Evolutionary conservation across 2,888 invertebrate genomes (phyloP), one percentile per base, ranked within the genome.

Genomic region (Drosophila testacea): DNA sequence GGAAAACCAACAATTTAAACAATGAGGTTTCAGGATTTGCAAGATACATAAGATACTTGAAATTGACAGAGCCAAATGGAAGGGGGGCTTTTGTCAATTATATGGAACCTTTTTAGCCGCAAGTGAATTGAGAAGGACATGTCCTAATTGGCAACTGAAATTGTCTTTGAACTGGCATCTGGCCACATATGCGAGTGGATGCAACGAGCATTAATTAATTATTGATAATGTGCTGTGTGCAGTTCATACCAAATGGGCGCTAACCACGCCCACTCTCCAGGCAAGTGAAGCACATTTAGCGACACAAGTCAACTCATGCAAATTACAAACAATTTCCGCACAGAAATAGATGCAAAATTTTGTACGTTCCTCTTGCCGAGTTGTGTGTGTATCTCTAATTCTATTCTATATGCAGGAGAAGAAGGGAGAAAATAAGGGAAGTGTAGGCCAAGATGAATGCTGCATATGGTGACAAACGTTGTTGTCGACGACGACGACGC

Each of bases 311-410:
- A 68, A 75, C 60, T 76, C 80, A 76, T 78, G 78, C 85, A 85
- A 85, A 83, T 83, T 83, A 76, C 85, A 79, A 81, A 81, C 74
- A 80, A 83, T 85, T 83, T 83, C 83, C 77, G 70, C 77, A 80
- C 83, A 78, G 76, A 85, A 83, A 85, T 85, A 85, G 76, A 83
- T 80, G 72, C 78, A 67, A 79, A 79, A 16, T 46, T 28, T n/a
- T 27, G 27, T 16, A 69, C 57, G 61, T 32, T 32, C 32, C 32
- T 62, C 34, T 50, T 27, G 54, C 22, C 22, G 22, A 22, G 22
- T 22, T 59, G 13, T 67, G 52, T 63, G 67, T 64, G 59, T 79
- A 82, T 79, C 69, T 73, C 80, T 80, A 79, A 70, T 79, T 69
- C 64, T 42, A 41, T 22, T 22, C 50, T 39, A 46, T 9, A 28